phyloP scores from a whole-genome alignment of 2,888 invertebrate species.

The Malachius bipustulatus region DNA sequence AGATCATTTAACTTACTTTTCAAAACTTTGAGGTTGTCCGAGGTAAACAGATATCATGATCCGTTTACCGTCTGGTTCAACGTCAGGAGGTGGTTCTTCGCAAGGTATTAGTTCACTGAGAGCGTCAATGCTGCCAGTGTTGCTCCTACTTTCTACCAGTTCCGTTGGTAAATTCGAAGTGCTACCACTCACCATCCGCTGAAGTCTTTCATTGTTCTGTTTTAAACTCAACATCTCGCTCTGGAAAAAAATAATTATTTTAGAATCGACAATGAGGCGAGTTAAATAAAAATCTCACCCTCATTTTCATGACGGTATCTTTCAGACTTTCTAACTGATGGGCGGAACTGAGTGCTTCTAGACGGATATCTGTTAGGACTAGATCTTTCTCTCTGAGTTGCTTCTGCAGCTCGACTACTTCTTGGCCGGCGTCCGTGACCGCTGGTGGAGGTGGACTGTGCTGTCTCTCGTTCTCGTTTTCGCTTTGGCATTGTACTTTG shows the following conservation, averaged over 20 bases:
- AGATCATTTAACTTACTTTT: conserved; percentile 25
- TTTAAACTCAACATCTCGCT: conserved; percentile 94
- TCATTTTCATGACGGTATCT: conserved; percentile 95
- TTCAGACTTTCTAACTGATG: conserved; percentile 93
- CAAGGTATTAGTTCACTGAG: conserved; percentile 34
- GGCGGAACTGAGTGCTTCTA: conserved; percentile 93
- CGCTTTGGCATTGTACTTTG: conserved; percentile 41
- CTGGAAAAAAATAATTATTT: conserved; percentile 40
- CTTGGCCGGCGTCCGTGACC: conserved; percentile 39
- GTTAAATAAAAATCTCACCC: conserved; percentile 45
- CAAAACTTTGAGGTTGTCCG: conserved; percentile 69
- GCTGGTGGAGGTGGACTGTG: conserved; percentile 29
- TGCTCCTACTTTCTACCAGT: conserved; percentile 27
- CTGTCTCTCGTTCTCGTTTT: conserved; percentile 41
- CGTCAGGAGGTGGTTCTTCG: conserved; percentile 32
- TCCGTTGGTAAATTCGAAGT: conserved; percentile 27
- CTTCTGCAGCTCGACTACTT: conserved; percentile 75
- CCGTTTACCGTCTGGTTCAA: conserved; percentile 63
- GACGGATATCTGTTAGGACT: conserved; percentile 87
- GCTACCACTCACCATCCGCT: conserved; percentile 57
- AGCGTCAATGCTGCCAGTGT: conserved; percentile 34
- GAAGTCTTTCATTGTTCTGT: conserved; percentile 91
- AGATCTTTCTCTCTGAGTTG: conserved; percentile 93
- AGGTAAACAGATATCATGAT: conserved; percentile 80
- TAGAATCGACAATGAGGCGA: background rate